Evolutionary conservation across 2,888 invertebrate genomes (phyloP).

Genomic region (Dugesia japonica): DNA sequence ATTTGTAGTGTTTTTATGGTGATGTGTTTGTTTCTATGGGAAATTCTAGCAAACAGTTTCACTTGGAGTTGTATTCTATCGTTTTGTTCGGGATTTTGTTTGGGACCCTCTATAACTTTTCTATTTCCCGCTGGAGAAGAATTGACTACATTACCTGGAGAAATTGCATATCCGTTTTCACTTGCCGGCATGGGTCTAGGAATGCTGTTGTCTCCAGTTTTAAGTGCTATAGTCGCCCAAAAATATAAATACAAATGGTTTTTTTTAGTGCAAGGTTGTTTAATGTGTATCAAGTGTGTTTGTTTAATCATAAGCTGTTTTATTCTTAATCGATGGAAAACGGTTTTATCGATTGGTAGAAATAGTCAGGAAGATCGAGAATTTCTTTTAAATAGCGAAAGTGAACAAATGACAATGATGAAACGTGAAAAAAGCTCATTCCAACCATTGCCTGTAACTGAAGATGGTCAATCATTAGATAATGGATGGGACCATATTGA

Average conservation of each 20-base stretch:
- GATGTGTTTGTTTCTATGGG: slow-evolving; percentile 30
- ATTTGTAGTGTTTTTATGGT: slow-evolving; percentile 32
- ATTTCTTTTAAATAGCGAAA: neutral
- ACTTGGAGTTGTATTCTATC: slow-evolving; percentile 24
- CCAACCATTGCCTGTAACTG: neutral
- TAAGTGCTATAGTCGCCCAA: slow-evolving; percentile 33
- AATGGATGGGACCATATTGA: neutral
- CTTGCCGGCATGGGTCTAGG: slow-evolving; percentile 35
- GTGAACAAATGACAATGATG: neutral
- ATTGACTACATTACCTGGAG: slow-evolving; percentile 34
- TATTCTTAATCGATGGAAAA: neutral
- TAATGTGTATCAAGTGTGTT: slow-evolving; percentile 28
- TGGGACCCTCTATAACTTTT: slow-evolving; percentile 35
- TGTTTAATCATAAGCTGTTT: slow-evolving; percentile 12
- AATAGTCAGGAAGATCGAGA: neutral
- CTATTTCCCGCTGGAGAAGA: slow-evolving; percentile 35
- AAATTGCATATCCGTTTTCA: slow-evolving; percentile 35
- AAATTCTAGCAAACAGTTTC: slow-evolving; percentile 7
- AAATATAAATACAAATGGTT: slow-evolving; percentile 31
- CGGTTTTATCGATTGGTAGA: neutral
- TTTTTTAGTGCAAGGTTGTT: slow-evolving; percentile 34
- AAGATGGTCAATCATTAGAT: neutral
- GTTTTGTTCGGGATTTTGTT: slow-evolving; percentile 33
- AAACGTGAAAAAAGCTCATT: neutral
- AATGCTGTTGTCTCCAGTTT: slow-evolving; percentile 33